These are phyloP conservation scores for Pollicipes pollicipes DNA, from an alignment of 1,140 invertebrate genomes.

Conservation along the genomic window DNA sequence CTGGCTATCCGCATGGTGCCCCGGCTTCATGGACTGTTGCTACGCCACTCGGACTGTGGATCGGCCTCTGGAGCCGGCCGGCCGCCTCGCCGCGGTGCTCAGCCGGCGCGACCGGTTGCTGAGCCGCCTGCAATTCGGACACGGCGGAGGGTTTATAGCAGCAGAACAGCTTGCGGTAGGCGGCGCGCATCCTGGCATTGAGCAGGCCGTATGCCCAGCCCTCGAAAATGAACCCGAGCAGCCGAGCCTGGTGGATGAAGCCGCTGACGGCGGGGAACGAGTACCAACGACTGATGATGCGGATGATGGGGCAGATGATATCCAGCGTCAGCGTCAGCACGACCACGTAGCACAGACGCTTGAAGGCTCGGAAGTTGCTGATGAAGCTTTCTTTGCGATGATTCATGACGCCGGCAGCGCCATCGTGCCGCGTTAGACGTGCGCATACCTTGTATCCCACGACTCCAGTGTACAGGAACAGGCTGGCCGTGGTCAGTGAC, in stretches of 20 bases:
- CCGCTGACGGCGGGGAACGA: neutral
- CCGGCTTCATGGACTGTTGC: too few species aligned
- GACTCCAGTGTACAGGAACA: neutral
- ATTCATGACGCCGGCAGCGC: too few species aligned
- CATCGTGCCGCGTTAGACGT: neutral
- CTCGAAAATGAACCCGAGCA: neutral
- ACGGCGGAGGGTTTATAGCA: too few species aligned
- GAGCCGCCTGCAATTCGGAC: too few species aligned
- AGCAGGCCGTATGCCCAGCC: neutral
- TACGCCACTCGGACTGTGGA: too few species aligned
- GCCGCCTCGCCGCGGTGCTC: too few species aligned
- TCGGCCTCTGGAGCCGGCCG: too few species aligned
- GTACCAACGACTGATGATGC: neutral
- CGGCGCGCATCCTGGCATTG: neutral
- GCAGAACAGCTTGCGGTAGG: neutral
- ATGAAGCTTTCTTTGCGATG: neutral
- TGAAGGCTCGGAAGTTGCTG: neutral
- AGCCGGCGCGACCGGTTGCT: too few species aligned
- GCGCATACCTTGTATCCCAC: neutral
- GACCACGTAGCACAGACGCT: neutral
- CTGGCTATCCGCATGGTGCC: too few species aligned
- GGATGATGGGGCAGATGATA: neutral
- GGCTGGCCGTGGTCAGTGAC: neutral
- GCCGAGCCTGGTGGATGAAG: neutral
- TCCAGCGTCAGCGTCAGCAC: neutral